These are phyloP conservation scores for Patella vulgata DNA, from an alignment of 1,140 invertebrate species.

Conservation along the genomic window DNA sequence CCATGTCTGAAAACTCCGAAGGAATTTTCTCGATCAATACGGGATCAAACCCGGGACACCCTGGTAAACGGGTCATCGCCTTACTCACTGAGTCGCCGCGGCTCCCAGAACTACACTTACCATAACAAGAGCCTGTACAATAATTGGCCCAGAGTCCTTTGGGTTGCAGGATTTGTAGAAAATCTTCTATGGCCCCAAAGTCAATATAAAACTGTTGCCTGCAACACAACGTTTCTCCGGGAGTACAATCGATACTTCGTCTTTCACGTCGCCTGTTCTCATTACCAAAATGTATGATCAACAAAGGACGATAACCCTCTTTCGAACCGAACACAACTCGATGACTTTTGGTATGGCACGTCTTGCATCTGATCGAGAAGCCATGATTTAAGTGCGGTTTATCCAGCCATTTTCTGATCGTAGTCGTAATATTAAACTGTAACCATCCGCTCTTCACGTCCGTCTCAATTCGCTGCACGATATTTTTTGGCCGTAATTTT, in stretches of 20 bases:
- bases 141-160: slow-evolving; percentile 10
- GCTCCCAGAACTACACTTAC: too few relatives aligned
- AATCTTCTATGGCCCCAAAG: not conserved
- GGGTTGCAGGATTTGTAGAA: not conserved
- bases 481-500: slow-evolving; percentile 9
- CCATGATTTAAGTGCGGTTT: slow-evolving; percentile 1
- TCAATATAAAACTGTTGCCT: not conserved
- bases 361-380: slow-evolving; percentile 18
- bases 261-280: not conserved
- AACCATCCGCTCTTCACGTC: slow-evolving; percentile 16
- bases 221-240: not conserved
- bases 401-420: slow-evolving; percentile 5
- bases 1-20: too few relatives aligned
- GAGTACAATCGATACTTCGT: slow-evolving; percentile 4
- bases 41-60: too few relatives aligned
- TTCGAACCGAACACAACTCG: slow-evolving; percentile 13
- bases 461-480: slow-evolving; percentile 15
- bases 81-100: too few relatives aligned
- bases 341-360: slow-evolving; percentile 12
- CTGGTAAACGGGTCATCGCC: too few relatives aligned
- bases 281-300: not conserved
- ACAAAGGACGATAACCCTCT: not conserved
- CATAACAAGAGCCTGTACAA: slow-evolving; percentile 11
- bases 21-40: too few relatives aligned
- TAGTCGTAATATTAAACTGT: slow-evolving; percentile 10